Percentiles rank a stretch among this genome's conserved stretches.
Evolutionary conservation across 2,888 invertebrate genomes (phyloP).

Genomic region (Omphaloscelis lunosa): DNA sequence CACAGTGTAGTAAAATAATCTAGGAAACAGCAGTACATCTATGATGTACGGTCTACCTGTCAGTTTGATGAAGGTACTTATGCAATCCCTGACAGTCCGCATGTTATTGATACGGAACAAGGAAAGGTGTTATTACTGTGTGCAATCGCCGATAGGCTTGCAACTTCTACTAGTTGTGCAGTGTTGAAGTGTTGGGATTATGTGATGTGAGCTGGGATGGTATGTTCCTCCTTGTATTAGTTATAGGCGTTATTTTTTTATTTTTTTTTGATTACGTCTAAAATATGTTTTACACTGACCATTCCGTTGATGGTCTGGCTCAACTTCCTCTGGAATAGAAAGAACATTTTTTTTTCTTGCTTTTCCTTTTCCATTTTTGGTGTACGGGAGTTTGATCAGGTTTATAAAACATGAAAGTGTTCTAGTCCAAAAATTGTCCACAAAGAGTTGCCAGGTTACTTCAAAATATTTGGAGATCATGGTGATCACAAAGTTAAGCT

Average conservation of each 20-base stretch:
- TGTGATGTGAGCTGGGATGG: neutral
- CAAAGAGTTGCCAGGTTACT: neutral
- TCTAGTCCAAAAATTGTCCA: neutral
- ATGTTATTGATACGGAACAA: constrained; percentile 63
- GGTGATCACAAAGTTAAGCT: constrained; percentile 12
- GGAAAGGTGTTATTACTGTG: constrained; percentile 60
- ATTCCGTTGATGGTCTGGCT: neutral
- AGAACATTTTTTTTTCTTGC: neutral
- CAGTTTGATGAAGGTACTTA: constrained; percentile 42
- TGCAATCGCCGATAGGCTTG: constrained; percentile 37
- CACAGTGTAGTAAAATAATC: constrained; percentile 5
- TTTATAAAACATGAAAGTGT: neutral
- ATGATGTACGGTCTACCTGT: constrained; percentile 23
- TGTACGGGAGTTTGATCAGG: neutral
- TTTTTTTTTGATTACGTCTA: neutral
- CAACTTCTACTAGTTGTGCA: constrained; percentile 26
- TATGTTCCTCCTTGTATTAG: neutral
- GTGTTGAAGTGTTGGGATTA: constrained; percentile 17
- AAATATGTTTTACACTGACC: neutral
- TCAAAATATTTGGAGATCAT: neutral
- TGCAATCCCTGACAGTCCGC: constrained; percentile 38
- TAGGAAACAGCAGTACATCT: constrained; percentile 28
- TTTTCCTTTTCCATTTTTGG: neutral
- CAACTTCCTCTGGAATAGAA: neutral
- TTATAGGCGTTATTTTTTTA: no score